Evolutionary conservation across 2,113 vertebrate genomes (phyloP), one percentile per base, ranked within the genome.

Genomic region (Murina feae): DNA sequence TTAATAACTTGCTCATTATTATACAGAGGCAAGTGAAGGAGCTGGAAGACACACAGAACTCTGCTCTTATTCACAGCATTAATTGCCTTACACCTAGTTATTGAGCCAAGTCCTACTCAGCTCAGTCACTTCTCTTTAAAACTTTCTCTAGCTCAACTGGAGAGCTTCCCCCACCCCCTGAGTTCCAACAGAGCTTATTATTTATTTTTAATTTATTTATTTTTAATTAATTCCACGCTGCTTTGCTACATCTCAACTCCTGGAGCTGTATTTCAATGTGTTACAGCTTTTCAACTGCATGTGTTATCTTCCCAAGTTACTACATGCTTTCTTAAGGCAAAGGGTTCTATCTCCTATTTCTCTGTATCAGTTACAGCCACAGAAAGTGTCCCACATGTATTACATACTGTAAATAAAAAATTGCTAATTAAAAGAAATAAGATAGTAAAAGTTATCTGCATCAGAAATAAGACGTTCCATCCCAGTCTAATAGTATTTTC

Each of bases 381-480:
- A 94, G 69, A 81, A 86, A 85, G 20, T 76, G 21, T 74, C 20
- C 42, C 53, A 51, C 35, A 94, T 39, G 13, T 35, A 65, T 4
- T 53, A 93, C 2, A 75, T n/a, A n/a, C n/a, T n/a, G n/a, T 23
- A 90, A 93, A 71, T 60, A 74, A 63, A 94, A 80, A 3, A 82
- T 81, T 76, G 44, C 51, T 81, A 18, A 78, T 65, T 32, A 90
- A 89, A 95, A 90, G 17, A 88, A 94, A 88, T 49, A 18, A 91
- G 21, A 94, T 51, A 39, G 42, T 49, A 91, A 94, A 95, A 87
- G 35, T 60, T 71, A 79, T 89, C 28, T 84, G 28, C 39, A 81
- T 80, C 17, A 95, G 89, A 96, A 96, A 74, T 58, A 82, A 96
- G 65, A 97, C 86, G 20, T 55, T 85, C 44, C 37, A 80, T 30